These are phyloP conservation scores for Trissoscelio sp. DNA, from an alignment of 2,888 invertebrate genomes.

Conservation along the genomic window DNA sequence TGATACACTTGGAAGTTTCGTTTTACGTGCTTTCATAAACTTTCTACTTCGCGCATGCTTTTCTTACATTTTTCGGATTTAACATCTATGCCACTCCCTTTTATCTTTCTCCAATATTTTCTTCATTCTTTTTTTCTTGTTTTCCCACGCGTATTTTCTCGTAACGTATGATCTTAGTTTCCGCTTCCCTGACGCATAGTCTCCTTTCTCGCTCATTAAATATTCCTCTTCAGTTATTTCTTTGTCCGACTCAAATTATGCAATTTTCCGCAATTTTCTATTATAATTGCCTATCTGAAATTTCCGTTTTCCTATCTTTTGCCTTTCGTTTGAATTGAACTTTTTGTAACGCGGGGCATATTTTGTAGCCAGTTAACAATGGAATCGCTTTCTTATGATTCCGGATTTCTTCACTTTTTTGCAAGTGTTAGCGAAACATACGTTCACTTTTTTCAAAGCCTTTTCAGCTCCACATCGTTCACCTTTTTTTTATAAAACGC, in stretches of 20 bases:
- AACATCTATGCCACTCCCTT: not conserved
- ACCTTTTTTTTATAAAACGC: not conserved
- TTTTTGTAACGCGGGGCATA: not conserved
- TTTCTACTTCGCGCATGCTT: not conserved
- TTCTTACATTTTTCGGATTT: not conserved
- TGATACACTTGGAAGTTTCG: not conserved
- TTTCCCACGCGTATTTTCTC: not conserved
- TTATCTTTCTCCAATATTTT: constrained; percentile 7
- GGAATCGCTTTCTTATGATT: not conserved
- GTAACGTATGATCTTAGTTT: constrained; percentile 5
- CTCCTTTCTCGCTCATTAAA: not conserved
- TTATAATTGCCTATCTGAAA: constrained; percentile 6
- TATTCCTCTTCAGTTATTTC: constrained; percentile 14
- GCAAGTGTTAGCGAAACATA: constrained; percentile 8
- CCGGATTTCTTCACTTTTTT: constrained; percentile 6
- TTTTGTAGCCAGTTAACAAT: not conserved
- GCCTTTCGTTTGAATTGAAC: not conserved
- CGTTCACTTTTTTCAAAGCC: not conserved
- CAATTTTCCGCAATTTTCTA: not conserved
- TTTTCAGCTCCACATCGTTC: not conserved
- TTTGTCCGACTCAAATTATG: not conserved
- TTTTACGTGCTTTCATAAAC: not conserved
- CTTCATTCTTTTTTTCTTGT: not conserved
- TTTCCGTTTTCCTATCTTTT: not conserved
- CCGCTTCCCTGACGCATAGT: not conserved